A percentile compares a stretch with the other conserved stretches of the same genome.
These are phyloP conservation scores for Nemurella pictetii DNA, from an alignment of 2,888 invertebrate genomes.

Conservation along the genomic window DNA sequence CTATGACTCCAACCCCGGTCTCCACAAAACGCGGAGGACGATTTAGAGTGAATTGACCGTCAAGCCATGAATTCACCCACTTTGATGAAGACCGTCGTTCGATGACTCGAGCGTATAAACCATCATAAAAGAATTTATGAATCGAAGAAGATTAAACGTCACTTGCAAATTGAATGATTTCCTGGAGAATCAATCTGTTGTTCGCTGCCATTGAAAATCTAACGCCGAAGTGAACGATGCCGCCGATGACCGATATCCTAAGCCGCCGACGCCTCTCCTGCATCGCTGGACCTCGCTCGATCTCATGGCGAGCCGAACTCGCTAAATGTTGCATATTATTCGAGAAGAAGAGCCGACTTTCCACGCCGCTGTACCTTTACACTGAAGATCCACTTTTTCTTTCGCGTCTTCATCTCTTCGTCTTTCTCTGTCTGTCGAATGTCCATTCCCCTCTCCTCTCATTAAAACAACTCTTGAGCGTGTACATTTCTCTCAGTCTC, in stretches of 20 bases:
- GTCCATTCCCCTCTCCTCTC: conserved; percentile 29
- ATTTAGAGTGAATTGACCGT: too few relatives aligned
- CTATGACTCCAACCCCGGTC: too few relatives aligned
- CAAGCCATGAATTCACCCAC: too few relatives aligned
- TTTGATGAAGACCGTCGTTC: too few relatives aligned
- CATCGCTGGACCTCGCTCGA: neutral
- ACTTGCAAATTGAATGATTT: too few relatives aligned
- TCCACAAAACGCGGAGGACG: too few relatives aligned
- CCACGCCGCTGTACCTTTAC: conserved; percentile 15
- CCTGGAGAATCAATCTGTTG: too few relatives aligned
- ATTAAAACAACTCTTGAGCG: conserved; percentile 29
- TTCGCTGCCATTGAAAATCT: too few relatives aligned
- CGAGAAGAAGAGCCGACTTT: conserved; percentile 21
- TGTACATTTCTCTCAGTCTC: conserved; percentile 31
- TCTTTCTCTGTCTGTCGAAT: conserved; percentile 22
- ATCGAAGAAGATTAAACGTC: too few relatives aligned
- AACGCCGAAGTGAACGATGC: neutral
- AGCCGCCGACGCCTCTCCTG: neutral
- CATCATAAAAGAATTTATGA: too few relatives aligned
- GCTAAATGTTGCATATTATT: neutral
- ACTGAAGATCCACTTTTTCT: conserved; percentile 40
- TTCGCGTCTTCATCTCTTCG: conserved; percentile 21
- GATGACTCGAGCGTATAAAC: too few relatives aligned
- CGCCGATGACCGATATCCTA: neutral
- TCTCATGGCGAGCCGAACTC: neutral